These are phyloP conservation scores for Mercenaria mercenaria DNA, from an alignment of 1,140 invertebrate genomes.

Conservation along the genomic window DNA sequence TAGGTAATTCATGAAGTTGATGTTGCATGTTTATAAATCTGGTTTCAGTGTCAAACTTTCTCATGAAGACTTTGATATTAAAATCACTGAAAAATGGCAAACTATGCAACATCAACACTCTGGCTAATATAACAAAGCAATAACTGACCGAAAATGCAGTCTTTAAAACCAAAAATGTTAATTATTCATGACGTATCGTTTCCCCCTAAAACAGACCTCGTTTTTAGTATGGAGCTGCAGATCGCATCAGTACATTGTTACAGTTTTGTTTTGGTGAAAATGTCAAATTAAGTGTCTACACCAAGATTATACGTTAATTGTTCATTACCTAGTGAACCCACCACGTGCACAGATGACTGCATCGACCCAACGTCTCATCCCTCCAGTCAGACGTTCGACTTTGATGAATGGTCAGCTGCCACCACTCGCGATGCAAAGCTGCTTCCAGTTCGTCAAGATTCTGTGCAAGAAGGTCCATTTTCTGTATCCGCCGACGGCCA, in stretches of 20 bases:
- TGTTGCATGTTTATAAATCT: no score
- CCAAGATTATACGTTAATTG: background rate
- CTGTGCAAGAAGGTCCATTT: conserved; percentile 6
- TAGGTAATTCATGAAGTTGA: no score
- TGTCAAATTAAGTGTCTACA: background rate
- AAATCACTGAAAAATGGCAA: no score
- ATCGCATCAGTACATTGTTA: background rate
- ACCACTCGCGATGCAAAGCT: conserved; percentile 3
- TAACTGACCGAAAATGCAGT: no score
- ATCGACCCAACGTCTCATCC: conserved; percentile 33
- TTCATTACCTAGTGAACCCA: background rate
- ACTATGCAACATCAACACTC: no score
- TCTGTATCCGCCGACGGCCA: no score
- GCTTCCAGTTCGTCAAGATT: conserved; percentile 38
- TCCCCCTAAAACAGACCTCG: background rate
- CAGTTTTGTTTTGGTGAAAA: background rate
- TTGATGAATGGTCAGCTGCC: conserved; percentile 1
- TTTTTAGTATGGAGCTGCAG: background rate
- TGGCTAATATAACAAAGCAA: no score
- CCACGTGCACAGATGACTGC: conserved; percentile 24
- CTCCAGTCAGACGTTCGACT: background rate
- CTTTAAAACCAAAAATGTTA: no score
- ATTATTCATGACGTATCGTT: no score
- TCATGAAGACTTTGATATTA: no score
- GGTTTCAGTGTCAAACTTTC: no score